Conservation (phyloP, 1,140 invertebrate genomes). For the Drosophila malerkotliana region DNA sequence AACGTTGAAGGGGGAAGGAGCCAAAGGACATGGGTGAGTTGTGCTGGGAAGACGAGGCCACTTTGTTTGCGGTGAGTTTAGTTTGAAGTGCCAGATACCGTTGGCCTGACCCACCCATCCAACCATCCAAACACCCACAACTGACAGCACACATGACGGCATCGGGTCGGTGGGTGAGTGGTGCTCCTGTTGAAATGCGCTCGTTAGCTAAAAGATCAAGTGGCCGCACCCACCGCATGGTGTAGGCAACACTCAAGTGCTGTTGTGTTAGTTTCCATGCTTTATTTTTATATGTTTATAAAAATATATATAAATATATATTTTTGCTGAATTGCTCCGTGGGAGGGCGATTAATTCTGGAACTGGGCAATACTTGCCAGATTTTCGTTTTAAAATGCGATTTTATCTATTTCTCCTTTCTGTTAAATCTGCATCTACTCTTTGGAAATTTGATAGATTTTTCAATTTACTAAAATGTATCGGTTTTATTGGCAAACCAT, state of each 20-base stretch:
- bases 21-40: conserved; percentile 47
- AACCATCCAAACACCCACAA: conserved; percentile 15
- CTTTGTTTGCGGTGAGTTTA: conserved; percentile 83
- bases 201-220: conserved; percentile 82
- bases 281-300: conserved; percentile 35
- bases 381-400: conserved; percentile 7
- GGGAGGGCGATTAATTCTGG: conserved; percentile 60
- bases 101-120: conserved; percentile 51
- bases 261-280: conserved; percentile 77
- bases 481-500: conserved; percentile 6
- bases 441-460: not conserved
- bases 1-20: conserved; percentile 8
- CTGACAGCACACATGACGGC: conserved; percentile 54
- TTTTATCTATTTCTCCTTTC: conserved; percentile 9
- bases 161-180: conserved; percentile 21
- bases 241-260: conserved; percentile 72
- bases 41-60: conserved; percentile 66
- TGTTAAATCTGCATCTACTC: conserved; percentile 10
- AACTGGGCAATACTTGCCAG: not conserved
- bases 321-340: conserved; percentile 71
- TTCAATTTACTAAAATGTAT: not conserved
- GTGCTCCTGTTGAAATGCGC: conserved; percentile 72
- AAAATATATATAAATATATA: conserved; percentile 19
- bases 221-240: conserved; percentile 56
- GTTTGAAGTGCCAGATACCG: conserved; percentile 80